A percentile compares a stretch with the other conserved stretches of the same genome.
These are phyloP conservation scores for Zophobas atratus DNA, from an alignment of 1,140 invertebrate species.

Conservation along the genomic window DNA sequence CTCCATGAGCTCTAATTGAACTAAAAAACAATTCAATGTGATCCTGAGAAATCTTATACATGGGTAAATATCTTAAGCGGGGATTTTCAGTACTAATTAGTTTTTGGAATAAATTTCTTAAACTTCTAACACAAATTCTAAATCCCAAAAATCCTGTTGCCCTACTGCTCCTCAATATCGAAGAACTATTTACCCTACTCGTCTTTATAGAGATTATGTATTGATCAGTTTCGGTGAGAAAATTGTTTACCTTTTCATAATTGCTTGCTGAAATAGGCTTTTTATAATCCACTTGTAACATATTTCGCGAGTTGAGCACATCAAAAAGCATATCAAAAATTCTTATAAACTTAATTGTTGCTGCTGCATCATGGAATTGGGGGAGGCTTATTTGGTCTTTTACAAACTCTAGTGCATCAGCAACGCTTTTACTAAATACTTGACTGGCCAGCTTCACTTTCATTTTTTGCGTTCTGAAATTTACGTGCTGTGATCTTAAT, in stretches of 20 bases:
- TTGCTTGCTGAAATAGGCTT: too few species aligned
- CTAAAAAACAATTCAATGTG: conserved; percentile 68
- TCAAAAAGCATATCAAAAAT: background rate
- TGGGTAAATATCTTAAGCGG: conserved; percentile 48
- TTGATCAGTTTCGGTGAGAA: background rate
- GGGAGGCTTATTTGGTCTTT: too few species aligned
- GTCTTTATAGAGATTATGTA: background rate
- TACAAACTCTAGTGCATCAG: background rate
- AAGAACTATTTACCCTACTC: background rate
- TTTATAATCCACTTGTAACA: too few species aligned
- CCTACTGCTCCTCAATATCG: background rate
- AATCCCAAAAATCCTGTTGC: conserved; percentile 60
- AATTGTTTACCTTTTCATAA: background rate
- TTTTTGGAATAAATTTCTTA: conserved; percentile 53
- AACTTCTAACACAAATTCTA: conserved; percentile 53
- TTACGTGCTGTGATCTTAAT: background rate
- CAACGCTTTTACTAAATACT: background rate
- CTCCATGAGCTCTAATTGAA: conserved; percentile 60
- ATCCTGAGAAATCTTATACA: conserved; percentile 65
- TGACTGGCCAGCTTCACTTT: background rate
- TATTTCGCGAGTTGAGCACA: background rate
- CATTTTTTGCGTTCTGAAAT: background rate
- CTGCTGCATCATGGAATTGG: background rate
- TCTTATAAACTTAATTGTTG: background rate
- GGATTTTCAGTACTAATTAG: conserved; percentile 43